A percentile compares a stretch with the other conserved stretches of the same genome.
phyloP scores from a whole-genome alignment of 2,888 invertebrate species.

The Eurytoma adleriae region DNA sequence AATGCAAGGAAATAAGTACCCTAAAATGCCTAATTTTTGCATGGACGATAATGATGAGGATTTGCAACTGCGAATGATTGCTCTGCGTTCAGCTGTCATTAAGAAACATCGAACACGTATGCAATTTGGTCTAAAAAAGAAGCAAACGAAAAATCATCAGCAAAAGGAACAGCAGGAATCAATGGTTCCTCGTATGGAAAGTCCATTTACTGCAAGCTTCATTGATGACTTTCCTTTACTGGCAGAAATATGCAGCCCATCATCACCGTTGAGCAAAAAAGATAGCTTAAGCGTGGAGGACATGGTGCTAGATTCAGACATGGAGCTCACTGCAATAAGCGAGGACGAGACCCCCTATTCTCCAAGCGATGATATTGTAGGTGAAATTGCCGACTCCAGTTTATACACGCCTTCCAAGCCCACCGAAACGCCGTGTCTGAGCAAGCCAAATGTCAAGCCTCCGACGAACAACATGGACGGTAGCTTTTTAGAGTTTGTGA shows the following conservation, averaged over 20 bases:
- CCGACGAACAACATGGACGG: not conserved
- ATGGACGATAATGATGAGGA: constrained; percentile 80
- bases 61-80: constrained; percentile 81
- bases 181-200: constrained; percentile 62
- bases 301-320: constrained; percentile 73
- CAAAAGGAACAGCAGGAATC: constrained; percentile 29
- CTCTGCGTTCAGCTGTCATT: constrained; percentile 82
- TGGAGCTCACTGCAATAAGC: constrained; percentile 61
- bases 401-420: constrained; percentile 61
- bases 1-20: not conserved
- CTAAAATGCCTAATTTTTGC: constrained; percentile 39
- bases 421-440: constrained; percentile 41
- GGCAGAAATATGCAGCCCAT: constrained; percentile 57
- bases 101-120: constrained; percentile 81
- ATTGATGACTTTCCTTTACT: constrained; percentile 65
- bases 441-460: not conserved
- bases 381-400: not conserved
- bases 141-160: constrained; percentile 24
- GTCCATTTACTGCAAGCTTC: constrained; percentile 70
- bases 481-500: constrained; percentile 22
- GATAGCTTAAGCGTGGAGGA: constrained; percentile 65
- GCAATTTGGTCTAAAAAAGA: constrained; percentile 55
- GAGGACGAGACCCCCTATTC: constrained; percentile 68
- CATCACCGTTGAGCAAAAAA: constrained; percentile 48
- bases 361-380: constrained; percentile 68